Conservation (phyloP, 2,113 vertebrate genomes). For the Eidolon helvum region DNA sequence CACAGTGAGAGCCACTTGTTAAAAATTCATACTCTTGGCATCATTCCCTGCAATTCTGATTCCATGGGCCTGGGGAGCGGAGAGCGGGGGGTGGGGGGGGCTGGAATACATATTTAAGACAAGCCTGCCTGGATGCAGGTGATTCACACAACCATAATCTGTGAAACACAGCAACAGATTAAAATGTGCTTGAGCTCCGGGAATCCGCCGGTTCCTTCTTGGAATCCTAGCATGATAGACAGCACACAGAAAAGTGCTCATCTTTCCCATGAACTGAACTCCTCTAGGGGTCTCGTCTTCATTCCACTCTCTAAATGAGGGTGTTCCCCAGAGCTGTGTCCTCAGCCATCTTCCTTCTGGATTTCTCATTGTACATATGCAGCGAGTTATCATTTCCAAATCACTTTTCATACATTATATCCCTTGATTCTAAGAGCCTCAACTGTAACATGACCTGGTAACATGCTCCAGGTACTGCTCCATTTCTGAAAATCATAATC, state of each 20-base stretch:
- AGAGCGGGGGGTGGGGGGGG: background rate
- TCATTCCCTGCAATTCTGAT: slow-evolving; percentile 19
- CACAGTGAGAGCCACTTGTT: background rate
- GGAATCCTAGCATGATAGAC: background rate
- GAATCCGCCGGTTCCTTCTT: background rate
- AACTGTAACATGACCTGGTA: background rate
- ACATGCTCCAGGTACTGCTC: background rate
- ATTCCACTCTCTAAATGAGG: background rate
- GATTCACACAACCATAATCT: slow-evolving; percentile 2
- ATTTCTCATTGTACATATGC: slow-evolving; percentile 13
- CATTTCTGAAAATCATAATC: background rate
- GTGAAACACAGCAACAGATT: background rate
- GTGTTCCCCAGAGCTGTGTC: background rate
- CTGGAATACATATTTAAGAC: slow-evolving; percentile 2
- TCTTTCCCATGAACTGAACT: background rate
- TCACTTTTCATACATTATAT: background rate
- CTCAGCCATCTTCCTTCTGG: background rate
- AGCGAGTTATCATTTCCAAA: slow-evolving; percentile 16
- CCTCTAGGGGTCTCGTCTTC: background rate
- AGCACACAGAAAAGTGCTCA: background rate
- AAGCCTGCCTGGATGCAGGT: background rate
- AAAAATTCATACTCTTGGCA: slow-evolving; percentile 35
- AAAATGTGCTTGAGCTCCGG: background rate
- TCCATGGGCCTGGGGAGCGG: background rate
- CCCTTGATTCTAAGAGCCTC: slow-evolving; percentile 8